These are phyloP conservation scores for Dendroctonus valens DNA, from an alignment of 1,140 invertebrate genomes.

Conservation along the genomic window DNA sequence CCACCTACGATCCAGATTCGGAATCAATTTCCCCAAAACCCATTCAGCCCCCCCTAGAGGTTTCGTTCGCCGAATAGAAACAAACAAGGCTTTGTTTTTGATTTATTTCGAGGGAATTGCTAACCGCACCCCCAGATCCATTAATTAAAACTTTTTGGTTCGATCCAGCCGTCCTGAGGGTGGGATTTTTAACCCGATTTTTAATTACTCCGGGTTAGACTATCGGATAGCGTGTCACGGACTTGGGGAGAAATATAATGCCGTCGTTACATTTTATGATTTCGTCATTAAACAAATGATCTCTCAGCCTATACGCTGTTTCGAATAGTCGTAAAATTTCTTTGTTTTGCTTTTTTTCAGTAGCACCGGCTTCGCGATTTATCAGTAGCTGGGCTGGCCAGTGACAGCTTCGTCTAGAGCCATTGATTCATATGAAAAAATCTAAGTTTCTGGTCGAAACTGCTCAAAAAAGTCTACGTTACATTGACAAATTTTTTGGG, in stretches of 20 bases:
- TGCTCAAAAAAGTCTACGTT: too few species aligned
- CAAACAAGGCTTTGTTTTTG: constrained; percentile 11
- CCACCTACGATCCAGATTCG: too few species aligned
- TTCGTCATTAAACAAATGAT: neutral
- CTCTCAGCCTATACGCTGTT: neutral
- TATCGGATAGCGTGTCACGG: neutral
- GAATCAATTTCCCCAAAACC: too few species aligned
- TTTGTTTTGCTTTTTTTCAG: too few species aligned
- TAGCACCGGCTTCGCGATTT: too few species aligned
- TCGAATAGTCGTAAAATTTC: too few species aligned
- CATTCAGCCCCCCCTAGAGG: too few species aligned
- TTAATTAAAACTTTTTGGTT: constrained; percentile 16
- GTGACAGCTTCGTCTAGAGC: too few species aligned
- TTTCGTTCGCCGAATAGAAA: neutral
- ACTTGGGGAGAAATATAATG: neutral
- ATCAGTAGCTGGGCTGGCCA: too few species aligned
- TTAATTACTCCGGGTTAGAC: neutral
- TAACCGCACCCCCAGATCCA: constrained; percentile 5
- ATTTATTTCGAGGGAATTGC: constrained; percentile 9
- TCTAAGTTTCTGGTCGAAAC: too few species aligned
- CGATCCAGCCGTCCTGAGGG: neutral
- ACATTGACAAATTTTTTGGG: too few species aligned
- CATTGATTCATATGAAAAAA: too few species aligned
- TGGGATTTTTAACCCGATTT: constrained; percentile 7
- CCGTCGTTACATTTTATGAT: constrained; percentile 4